phyloP scores from a whole-genome alignment of 1,140 invertebrate genomes.

The Drosophila baimaii region DNA sequence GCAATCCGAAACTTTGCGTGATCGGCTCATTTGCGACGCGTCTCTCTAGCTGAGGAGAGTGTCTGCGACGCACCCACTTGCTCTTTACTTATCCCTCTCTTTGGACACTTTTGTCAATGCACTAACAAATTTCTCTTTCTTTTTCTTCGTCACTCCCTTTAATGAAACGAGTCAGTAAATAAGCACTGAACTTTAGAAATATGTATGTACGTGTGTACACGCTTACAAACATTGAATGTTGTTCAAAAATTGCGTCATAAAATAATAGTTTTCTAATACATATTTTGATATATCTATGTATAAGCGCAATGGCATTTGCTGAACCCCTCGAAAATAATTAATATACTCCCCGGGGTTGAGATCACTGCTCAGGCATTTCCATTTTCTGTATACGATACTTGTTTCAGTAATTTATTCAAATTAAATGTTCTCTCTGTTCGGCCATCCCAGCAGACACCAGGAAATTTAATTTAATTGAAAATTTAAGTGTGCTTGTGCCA shows the following conservation, averaged over 20 bases:
- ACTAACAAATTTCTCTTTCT: constrained; percentile 1
- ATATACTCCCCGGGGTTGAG: neutral
- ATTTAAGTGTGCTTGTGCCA: neutral
- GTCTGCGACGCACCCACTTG: neutral
- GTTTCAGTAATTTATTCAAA: constrained; percentile 4
- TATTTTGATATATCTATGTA: neutral
- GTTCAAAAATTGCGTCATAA: constrained; percentile 2
- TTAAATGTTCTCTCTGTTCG: constrained; percentile 1
- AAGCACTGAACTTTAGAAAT: neutral
- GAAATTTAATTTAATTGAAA: neutral
- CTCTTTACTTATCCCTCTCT: neutral
- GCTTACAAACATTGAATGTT: neutral
- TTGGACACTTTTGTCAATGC: neutral
- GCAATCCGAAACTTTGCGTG: neutral
- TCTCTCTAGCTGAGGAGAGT: neutral
- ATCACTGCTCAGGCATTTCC: constrained; percentile 5
- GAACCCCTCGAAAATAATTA: neutral
- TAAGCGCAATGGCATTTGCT: neutral
- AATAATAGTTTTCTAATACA: constrained; percentile 6
- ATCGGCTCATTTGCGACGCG: neutral
- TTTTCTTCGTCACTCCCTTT: constrained; percentile 6
- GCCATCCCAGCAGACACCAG: neutral
- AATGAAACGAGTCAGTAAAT: neutral
- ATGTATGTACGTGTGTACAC: neutral
- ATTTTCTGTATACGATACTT: neutral